These are phyloP conservation scores for Phataginus tetradactyla DNA, from an alignment of 2,797 vertebrate genomes.

Conservation along the genomic window DNA sequence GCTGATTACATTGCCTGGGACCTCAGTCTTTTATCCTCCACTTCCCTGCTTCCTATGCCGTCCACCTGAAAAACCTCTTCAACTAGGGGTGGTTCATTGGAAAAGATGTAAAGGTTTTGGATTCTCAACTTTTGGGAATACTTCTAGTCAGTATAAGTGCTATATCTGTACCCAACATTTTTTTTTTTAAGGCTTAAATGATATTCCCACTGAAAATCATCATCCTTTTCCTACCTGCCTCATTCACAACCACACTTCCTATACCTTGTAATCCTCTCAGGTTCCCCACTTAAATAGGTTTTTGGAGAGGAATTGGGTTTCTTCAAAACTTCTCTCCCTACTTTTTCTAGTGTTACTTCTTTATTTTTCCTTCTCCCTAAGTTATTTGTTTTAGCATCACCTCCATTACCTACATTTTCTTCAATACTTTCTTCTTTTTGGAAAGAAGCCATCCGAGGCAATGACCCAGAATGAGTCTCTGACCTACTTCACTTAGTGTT, in stretches of 20 bases:
- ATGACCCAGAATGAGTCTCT: neutral
- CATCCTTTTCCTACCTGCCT: neutral
- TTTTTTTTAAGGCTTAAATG: neutral
- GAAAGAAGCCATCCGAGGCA: neutral
- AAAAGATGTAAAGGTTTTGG: neutral
- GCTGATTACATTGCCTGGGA: neutral
- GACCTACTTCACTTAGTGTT: neutral
- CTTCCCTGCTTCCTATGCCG: neutral
- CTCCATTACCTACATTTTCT: neutral
- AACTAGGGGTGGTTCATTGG: neutral
- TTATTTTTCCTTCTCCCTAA: neutral
- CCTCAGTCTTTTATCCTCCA: neutral
- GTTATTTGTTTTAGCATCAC: neutral
- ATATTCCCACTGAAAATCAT: neutral
- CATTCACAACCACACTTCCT: neutral
- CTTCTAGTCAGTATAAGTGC: neutral
- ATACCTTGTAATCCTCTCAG: neutral
- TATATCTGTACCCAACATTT: no score
- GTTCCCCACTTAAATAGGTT: neutral
- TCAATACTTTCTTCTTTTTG: neutral
- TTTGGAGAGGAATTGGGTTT: neutral
- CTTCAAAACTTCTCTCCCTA: neutral
- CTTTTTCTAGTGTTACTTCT: neutral
- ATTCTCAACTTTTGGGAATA: neutral
- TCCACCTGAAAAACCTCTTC: neutral